Percentiles rank a stretch among this genome's conserved stretches.
phyloP scores from a whole-genome alignment of 2,888 invertebrate genomes.

The Meghimatium bilineatum region DNA sequence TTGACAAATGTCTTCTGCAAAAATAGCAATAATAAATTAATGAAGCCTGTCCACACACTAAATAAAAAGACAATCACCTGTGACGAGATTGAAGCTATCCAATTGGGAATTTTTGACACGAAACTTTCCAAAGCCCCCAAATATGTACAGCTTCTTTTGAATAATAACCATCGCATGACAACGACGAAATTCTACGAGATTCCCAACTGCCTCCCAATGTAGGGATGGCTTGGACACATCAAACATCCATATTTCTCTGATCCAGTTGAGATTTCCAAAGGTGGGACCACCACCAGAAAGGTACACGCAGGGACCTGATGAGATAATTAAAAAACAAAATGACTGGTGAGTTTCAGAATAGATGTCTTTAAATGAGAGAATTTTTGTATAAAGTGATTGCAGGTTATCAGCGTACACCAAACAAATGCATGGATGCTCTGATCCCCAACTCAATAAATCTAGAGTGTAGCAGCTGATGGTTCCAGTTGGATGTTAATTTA shows the following conservation, averaged over 20 bases:
- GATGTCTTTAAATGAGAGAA: no score
- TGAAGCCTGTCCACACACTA: no score
- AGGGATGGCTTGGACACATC: not conserved
- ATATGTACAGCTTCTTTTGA: conserved; percentile 37
- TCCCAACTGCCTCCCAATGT: conserved; percentile 29
- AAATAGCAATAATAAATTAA: no score
- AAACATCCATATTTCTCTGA: conserved; percentile 39
- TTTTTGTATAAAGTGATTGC: no score
- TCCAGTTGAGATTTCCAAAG: conserved; percentile 45
- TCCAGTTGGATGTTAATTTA: no score
- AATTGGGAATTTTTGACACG: conserved; percentile 30
- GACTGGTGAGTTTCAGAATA: not conserved
- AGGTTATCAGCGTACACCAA: no score
- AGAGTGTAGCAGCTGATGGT: no score
- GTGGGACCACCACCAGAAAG: conserved; percentile 43
- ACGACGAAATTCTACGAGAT: conserved; percentile 26
- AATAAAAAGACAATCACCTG: conserved; percentile 17
- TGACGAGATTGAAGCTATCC: conserved; percentile 26
- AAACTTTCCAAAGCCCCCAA: conserved; percentile 50
- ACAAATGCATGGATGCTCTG: no score
- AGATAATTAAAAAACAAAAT: not conserved
- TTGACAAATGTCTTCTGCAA: not conserved
- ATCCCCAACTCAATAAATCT: no score
- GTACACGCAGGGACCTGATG: conserved; percentile 43
- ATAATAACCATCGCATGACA: conserved; percentile 43